Evolutionary conservation across 2,797 vertebrate genomes (phyloP).

Genomic region (Ateles fusciceps): DNA sequence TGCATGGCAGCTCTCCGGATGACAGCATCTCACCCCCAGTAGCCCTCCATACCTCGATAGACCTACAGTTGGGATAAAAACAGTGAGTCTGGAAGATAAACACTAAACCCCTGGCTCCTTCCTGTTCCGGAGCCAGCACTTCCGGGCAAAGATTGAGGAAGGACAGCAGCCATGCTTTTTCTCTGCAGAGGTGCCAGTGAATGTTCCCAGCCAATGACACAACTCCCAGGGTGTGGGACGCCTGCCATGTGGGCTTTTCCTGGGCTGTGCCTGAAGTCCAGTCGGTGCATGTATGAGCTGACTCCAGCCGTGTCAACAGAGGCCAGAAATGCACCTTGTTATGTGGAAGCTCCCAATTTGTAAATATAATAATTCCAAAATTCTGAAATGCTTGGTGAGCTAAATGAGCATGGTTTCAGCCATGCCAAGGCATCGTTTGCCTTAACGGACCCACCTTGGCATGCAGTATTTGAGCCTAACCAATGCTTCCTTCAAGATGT

Average conservation of each 20-base stretch:
- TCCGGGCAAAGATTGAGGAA: neutral
- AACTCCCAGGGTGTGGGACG: neutral
- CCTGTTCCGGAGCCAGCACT: neutral
- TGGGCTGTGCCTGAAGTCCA: accelerated
- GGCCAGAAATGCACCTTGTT: neutral
- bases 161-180: too few species aligned
- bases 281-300: accelerated
- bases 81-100: neutral
- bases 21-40: neutral
- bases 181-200: neutral
- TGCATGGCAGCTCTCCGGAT: neutral
- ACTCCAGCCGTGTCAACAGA: neutral
- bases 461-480: neutral
- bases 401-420: neutral
- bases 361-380: neutral
- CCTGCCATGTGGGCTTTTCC: neutral
- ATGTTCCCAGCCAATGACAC: neutral
- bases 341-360: too few species aligned
- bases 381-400: too few species aligned
- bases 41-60: neutral
- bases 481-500: neutral
- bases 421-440: neutral
- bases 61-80: neutral
- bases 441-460: neutral
- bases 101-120: neutral